phyloP scores from a whole-genome alignment of 2,888 invertebrate genomes.

The Steinernema hermaphroditum region DNA sequence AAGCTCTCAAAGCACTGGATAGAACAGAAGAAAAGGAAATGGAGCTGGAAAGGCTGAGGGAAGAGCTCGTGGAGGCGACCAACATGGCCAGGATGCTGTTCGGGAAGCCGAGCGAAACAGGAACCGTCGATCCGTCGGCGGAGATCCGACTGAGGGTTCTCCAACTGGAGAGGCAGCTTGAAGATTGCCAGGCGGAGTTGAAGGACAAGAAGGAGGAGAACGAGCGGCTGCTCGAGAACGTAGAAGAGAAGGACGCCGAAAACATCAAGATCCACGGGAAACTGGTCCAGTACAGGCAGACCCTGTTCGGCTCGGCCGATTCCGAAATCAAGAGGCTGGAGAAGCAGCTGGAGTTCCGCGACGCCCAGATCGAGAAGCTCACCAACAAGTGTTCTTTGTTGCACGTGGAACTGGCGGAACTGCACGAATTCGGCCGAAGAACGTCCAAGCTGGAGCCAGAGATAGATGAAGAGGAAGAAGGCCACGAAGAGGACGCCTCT shows the following conservation, averaged over 20 bases:
- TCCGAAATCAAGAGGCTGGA: constrained; percentile 51
- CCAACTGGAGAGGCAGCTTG: constrained; percentile 45
- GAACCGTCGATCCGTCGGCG: constrained; percentile 45
- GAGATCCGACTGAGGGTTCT: constrained; percentile 54
- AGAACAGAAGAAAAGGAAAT: constrained; percentile 53
- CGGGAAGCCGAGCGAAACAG: constrained; percentile 38
- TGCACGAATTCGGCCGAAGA: constrained; percentile 27
- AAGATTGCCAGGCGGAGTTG: constrained; percentile 35
- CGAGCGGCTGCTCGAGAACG: constrained; percentile 40
- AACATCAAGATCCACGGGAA: constrained; percentile 21
- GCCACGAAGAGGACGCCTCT: constrained; percentile 19
- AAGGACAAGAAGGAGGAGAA: constrained; percentile 42
- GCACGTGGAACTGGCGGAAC: constrained; percentile 47
- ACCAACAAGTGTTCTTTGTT: constrained; percentile 57
- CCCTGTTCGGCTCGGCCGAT: constrained; percentile 48
- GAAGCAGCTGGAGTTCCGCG: constrained; percentile 57
- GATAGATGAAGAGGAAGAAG: constrained; percentile 23
- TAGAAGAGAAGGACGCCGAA: constrained; percentile 48
- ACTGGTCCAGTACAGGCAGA: constrained; percentile 14
- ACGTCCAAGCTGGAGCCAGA: neutral
- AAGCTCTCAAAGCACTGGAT: constrained; percentile 39
- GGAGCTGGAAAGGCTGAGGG: constrained; percentile 57
- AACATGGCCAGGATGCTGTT: constrained; percentile 48
- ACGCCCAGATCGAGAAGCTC: constrained; percentile 59
- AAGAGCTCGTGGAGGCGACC: constrained; percentile 49